Percentiles rank a stretch among this genome's conserved stretches.
phyloP scores from a whole-genome alignment of 2,888 invertebrate species.

The Zhuqinia jingwanae region DNA sequence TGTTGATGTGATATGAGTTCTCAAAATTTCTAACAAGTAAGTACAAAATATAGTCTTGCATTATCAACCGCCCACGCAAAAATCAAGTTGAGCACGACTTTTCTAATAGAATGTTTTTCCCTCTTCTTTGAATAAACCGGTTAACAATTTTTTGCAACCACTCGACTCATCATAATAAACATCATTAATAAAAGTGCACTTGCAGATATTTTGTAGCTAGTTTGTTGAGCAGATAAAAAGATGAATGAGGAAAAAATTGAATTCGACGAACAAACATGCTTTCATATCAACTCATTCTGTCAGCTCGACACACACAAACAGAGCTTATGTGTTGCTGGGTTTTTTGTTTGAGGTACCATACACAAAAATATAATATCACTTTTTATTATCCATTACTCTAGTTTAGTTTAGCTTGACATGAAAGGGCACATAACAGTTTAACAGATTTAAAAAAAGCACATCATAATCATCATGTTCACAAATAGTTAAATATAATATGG shows the following conservation, averaged over 20 bases:
- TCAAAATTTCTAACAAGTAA: background rate
- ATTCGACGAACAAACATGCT: background rate
- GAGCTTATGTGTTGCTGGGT: constrained; percentile 23
- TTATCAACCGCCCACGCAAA: constrained; percentile 45
- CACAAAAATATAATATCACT: too few species aligned
- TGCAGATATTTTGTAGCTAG: background rate
- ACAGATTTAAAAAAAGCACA: background rate
- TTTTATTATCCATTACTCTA: constrained; percentile 23
- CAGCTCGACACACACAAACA: constrained; percentile 36
- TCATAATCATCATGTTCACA: background rate
- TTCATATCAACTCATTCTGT: background rate
- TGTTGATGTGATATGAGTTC: background rate
- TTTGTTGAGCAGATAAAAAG: background rate
- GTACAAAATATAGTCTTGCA: background rate
- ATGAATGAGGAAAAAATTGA: constrained; percentile 24
- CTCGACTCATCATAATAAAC: background rate
- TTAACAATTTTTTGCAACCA: background rate
- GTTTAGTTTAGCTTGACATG: constrained; percentile 48
- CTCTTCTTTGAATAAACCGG: background rate
- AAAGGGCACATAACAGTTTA: constrained; percentile 29
- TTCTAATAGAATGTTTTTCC: constrained; percentile 54
- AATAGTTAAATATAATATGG: background rate
- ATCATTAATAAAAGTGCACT: constrained; percentile 19
- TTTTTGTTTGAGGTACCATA: too few species aligned
- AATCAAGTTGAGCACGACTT: constrained; percentile 44